Percentiles rank a stretch among this genome's conserved stretches.
These are phyloP conservation scores for Scolopax rusticola DNA, from an alignment of 2,797 vertebrate species.

Conservation along the genomic window DNA sequence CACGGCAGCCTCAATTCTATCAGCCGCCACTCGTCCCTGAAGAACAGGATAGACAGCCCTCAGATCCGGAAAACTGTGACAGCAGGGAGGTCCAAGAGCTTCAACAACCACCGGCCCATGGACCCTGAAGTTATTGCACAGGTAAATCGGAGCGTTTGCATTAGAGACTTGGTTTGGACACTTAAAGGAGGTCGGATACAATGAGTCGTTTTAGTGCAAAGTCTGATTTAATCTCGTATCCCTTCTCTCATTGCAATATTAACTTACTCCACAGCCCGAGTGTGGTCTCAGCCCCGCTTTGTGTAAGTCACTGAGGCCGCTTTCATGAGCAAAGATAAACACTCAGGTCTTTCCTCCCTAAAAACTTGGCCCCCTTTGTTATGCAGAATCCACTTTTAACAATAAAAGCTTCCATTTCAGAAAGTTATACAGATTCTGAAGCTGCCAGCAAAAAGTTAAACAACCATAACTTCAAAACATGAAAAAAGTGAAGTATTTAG, in stretches of 20 bases:
- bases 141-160: slow-evolving; percentile 75
- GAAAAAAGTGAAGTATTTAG: background rate
- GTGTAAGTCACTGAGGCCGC: background rate
- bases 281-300: background rate
- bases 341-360: background rate
- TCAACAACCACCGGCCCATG: slow-evolving; percentile 97
- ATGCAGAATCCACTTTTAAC: background rate
- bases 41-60: slow-evolving; percentile 94
- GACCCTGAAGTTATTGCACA: slow-evolving; percentile 94
- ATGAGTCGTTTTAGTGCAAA: rapidly evolving
- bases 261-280: background rate
- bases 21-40: slow-evolving; percentile 95
- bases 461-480: background rate
- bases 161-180: rapidly evolving
- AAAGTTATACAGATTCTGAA: background rate
- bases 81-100: slow-evolving; percentile 96
- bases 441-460: background rate
- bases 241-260: rapidly evolving
- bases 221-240: background rate
- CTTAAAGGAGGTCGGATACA: background rate
- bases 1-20: slow-evolving; percentile 95
- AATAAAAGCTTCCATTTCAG: background rate
- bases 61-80: slow-evolving; percentile 90
- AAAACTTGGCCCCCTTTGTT: background rate
- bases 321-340: background rate